Base-by-base conservation (phyloP, 2,797 vertebrate genomes). In the Aldrovandia affinis region DNA sequence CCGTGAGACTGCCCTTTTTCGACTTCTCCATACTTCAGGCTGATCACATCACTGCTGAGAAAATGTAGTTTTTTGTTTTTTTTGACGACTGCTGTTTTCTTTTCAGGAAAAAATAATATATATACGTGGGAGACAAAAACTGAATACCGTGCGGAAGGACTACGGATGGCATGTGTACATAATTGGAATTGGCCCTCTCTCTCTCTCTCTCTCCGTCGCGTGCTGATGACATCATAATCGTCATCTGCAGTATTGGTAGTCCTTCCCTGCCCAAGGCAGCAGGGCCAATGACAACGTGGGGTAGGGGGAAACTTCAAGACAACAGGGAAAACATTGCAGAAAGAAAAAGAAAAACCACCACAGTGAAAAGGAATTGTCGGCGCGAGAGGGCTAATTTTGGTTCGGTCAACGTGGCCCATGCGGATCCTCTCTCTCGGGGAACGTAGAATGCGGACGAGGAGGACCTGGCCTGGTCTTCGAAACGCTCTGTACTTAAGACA, bases 311-410 rank as follows among this genome's bases (percentile, higher is more conserved):
- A 25, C 9, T 12, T 70, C 63, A 42, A 87, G 79, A 50, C 47
- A 63, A 75, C 59, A 18, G 81, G 83, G 79, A 86, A 86, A 77
- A 83, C 83, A 80, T 82, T 84, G 83, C 83, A 83, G 63, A 82
- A 83, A n/a, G n/a, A n/a, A n/a, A n/a, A n/a, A n/a, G n/a, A n/a
- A n/a, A 68, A 73, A 80, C 83, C 80, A 80, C n/a, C 81, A 86
- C 86, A 85, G 81, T 86, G 83, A 83, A 73, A 73, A 84, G 59
- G 59, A 84, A 83, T 42, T 61, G 28, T 55, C 61, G 55, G 83
- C 81, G 83, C 78, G 55, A 83, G 83, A 77, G n/a, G 52, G 54
- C 81, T 87, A 73, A 79, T 78, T 86, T 78, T 80, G 73, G 73
- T 79, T 54, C 36, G 59, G 83, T 83, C 57, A 83, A 73, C 14